A percentile compares a stretch with the other conserved stretches of the same genome.
These are phyloP conservation scores for Volucella bombylans DNA, from an alignment of 2,888 invertebrate genomes.

Conservation along the genomic window DNA sequence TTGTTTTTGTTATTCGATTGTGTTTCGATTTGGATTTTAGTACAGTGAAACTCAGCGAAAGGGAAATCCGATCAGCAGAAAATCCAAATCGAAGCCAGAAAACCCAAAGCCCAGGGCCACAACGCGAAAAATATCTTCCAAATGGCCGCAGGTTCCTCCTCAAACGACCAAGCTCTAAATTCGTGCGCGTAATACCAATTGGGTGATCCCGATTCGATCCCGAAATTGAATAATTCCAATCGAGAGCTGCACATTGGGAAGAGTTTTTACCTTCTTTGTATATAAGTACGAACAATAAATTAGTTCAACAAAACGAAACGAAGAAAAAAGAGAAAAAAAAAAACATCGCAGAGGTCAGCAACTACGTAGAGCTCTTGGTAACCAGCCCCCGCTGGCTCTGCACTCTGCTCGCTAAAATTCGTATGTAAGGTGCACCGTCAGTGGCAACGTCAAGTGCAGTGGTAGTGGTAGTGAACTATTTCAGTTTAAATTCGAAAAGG, in stretches of 20 bases:
- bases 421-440: constrained; percentile 26
- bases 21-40: constrained; percentile 48
- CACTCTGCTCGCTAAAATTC: constrained; percentile 13
- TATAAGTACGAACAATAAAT: constrained; percentile 10
- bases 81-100: background rate
- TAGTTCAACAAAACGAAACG: constrained; percentile 33
- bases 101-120: background rate
- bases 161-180: constrained; percentile 9
- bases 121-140: background rate
- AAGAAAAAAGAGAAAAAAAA: constrained; percentile 20
- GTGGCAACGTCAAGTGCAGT: constrained; percentile 27
- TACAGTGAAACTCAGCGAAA: constrained; percentile 37
- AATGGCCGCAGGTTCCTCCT: constrained; percentile 33
- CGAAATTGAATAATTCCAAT: constrained; percentile 1
- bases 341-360: constrained; percentile 30
- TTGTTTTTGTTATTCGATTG: constrained; percentile 68
- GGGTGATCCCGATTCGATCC: background rate
- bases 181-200: constrained; percentile 30
- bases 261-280: background rate
- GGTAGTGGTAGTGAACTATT: constrained; percentile 1
- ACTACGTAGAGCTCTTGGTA: constrained; percentile 55
- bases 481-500: constrained; percentile 1
- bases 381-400: constrained; percentile 19
- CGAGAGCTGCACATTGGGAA: constrained; percentile 1
- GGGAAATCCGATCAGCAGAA: constrained; percentile 24